Conservation (phyloP, 92 coral and sea anemone species). For the Epizoanthus ramosus region DNA sequence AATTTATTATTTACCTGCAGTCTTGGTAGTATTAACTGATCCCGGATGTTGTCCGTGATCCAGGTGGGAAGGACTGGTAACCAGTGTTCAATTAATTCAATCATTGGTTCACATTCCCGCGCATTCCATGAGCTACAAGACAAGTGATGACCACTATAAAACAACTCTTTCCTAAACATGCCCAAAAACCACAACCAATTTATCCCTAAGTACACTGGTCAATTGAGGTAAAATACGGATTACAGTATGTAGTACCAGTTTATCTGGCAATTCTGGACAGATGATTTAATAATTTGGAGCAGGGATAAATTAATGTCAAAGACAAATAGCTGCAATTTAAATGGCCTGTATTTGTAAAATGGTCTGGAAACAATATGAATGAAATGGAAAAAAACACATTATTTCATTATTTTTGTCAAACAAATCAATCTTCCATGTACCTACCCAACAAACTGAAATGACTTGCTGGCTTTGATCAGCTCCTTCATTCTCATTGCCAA, state of each 20-base stretch:
- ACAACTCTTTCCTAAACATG: not conserved
- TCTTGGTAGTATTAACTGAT: constrained; percentile 85
- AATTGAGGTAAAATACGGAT: too few relatives aligned
- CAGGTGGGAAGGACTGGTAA: constrained; percentile 88
- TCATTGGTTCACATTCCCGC: constrained; percentile 77
- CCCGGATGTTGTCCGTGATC: constrained; percentile 88
- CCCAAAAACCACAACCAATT: not conserved
- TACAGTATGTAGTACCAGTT: too few relatives aligned
- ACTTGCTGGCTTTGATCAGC: too few relatives aligned
- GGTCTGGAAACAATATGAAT: too few relatives aligned
- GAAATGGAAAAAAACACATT: too few relatives aligned
- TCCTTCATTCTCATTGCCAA: too few relatives aligned
- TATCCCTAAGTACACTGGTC: not conserved
- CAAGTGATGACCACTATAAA: not conserved
- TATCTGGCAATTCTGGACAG: too few relatives aligned
- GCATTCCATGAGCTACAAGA: constrained; percentile 84
- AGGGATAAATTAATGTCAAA: too few relatives aligned
- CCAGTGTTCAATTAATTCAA: constrained; percentile 82
- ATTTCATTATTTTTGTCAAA: too few relatives aligned
- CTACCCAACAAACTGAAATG: not conserved
- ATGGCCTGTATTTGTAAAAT: too few relatives aligned
- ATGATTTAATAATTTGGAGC: too few relatives aligned
- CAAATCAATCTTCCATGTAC: not conserved
- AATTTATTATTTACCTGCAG: constrained; percentile 66
- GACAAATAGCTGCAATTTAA: too few relatives aligned